Percentiles rank a stretch among this genome's conserved stretches.
Evolutionary conservation across 2,797 vertebrate genomes (phyloP).

Genomic region (Enteromius viviparus): DNA sequence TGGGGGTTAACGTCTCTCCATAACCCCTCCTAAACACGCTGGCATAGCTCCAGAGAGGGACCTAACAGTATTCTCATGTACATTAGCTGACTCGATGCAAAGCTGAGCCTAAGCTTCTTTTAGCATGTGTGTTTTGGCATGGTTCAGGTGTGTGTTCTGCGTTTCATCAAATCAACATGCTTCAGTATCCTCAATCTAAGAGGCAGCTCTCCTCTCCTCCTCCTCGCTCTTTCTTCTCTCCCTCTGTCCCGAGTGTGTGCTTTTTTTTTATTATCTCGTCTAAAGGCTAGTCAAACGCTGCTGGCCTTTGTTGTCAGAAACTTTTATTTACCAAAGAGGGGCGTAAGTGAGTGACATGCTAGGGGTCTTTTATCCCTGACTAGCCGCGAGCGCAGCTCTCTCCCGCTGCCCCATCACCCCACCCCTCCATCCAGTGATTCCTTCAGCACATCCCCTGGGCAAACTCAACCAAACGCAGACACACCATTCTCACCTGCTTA

Average conservation of each 20-base stretch:
- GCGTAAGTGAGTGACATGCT: conserved; percentile 83
- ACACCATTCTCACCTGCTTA: background rate
- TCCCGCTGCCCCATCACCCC: conserved; percentile 70
- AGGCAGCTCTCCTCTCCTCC: conserved; percentile 51
- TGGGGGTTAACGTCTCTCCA: conserved; percentile 31
- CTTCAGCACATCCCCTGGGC: conserved; percentile 73
- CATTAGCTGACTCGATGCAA: conserved; percentile 71
- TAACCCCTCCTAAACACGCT: conserved; percentile 46
- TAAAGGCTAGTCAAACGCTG: conserved; percentile 80
- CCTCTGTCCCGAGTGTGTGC: conserved; percentile 63
- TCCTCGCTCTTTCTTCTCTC: conserved; percentile 52
- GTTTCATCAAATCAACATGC: conserved; percentile 80
- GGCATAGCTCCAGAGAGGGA: background rate
- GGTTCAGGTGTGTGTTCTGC: conserved; percentile 68
- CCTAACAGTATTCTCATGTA: conserved; percentile 58
- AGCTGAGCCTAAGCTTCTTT: conserved; percentile 76
- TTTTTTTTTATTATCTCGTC: conserved; percentile 78
- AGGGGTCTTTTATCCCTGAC: conserved; percentile 80
- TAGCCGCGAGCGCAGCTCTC: conserved; percentile 79
- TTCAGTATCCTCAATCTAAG: conserved; percentile 76
- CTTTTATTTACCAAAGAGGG: conserved; percentile 85
- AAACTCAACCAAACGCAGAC: conserved; percentile 19
- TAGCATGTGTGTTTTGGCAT: conserved; percentile 47
- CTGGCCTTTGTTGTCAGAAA: conserved; percentile 85
- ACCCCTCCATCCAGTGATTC: conserved; percentile 66